phyloP scores from a whole-genome alignment of 2,113 vertebrate genomes.

The Ramphastos sulfuratus region DNA sequence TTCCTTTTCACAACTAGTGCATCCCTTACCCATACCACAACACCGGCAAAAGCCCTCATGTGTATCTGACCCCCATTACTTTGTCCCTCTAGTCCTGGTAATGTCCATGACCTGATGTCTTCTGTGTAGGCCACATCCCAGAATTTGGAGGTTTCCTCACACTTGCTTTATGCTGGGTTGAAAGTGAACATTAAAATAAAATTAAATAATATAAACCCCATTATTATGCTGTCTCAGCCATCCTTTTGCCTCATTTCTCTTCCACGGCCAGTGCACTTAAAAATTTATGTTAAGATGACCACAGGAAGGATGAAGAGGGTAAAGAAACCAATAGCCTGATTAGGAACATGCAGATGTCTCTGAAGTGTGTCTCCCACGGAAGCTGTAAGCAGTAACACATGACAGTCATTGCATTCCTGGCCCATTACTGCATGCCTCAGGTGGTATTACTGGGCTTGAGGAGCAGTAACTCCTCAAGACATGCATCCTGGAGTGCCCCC shows the following conservation, averaged over 20 bases:
- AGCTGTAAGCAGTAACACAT: not conserved
- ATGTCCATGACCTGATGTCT: not conserved
- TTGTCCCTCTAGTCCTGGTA: not conserved
- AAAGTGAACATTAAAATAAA: not conserved
- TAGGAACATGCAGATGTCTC: constrained; percentile 16
- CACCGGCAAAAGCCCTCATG: not conserved
- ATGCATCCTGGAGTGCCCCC: not conserved
- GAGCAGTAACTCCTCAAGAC: not conserved
- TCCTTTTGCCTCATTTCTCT: constrained; percentile 46
- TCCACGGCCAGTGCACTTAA: not conserved
- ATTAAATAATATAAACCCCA: not conserved
- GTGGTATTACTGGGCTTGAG: not conserved
- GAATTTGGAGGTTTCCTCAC: not conserved
- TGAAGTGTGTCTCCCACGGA: not conserved
- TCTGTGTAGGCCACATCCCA: not conserved
- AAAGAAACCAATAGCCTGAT: not conserved
- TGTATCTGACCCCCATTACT: not conserved
- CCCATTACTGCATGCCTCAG: constrained; percentile 5
- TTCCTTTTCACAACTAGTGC: not conserved
- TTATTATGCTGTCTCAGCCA: constrained; percentile 57
- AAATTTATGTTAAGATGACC: not conserved
- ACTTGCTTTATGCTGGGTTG: not conserved
- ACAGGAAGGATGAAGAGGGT: not conserved
- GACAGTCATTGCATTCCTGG: not conserved
- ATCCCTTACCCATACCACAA: not conserved